Percentiles rank a stretch among this genome's conserved stretches.
Evolutionary conservation across 2,888 invertebrate genomes (phyloP).

Genomic region (Fragum fragum): DNA sequence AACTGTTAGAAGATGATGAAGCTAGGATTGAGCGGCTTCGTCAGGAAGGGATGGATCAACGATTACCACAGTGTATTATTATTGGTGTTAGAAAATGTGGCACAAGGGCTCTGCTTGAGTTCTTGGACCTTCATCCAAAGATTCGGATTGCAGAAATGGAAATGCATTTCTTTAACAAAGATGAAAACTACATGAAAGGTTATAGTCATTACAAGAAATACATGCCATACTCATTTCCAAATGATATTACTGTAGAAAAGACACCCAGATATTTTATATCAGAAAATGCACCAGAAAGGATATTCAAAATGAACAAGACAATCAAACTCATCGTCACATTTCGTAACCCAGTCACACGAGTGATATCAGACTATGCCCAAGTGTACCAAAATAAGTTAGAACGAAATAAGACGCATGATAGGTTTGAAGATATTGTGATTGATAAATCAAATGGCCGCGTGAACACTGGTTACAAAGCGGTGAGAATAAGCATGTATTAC

Average conservation of each 20-base stretch:
- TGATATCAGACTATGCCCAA: constrained; percentile 99
- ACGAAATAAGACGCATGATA: constrained; percentile 79
- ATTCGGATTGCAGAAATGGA: constrained; percentile 98
- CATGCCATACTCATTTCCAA: constrained; percentile 97
- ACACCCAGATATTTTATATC: constrained; percentile 99
- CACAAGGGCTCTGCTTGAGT: constrained; percentile 87
- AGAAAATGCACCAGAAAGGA: constrained; percentile 97
- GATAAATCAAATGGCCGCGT: constrained; percentile 84
- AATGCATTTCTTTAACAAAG: constrained; percentile 98
- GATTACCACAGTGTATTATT: constrained; percentile 87
- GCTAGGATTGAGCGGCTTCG: constrained; percentile 58
- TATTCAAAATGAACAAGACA: constrained; percentile 97
- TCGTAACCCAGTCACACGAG: constrained; percentile 97
- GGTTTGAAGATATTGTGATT: constrained; percentile 87
- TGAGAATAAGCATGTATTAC: constrained; percentile 86
- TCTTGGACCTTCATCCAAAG: constrained; percentile 88
- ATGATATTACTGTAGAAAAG: constrained; percentile 98
- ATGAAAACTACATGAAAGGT: constrained; percentile 94
- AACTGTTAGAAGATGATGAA: constrained; percentile 72
- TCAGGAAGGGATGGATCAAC: constrained; percentile 69
- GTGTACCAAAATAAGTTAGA: constrained; percentile 90
- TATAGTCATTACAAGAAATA: constrained; percentile 95
- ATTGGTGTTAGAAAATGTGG: constrained; percentile 87
- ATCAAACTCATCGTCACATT: constrained; percentile 96
- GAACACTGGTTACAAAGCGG: constrained; percentile 87